Percentiles rank a stretch among this genome's conserved stretches.
Conservation (phyloP, 2,797 vertebrate species). For the Acomys russatus region DNA sequence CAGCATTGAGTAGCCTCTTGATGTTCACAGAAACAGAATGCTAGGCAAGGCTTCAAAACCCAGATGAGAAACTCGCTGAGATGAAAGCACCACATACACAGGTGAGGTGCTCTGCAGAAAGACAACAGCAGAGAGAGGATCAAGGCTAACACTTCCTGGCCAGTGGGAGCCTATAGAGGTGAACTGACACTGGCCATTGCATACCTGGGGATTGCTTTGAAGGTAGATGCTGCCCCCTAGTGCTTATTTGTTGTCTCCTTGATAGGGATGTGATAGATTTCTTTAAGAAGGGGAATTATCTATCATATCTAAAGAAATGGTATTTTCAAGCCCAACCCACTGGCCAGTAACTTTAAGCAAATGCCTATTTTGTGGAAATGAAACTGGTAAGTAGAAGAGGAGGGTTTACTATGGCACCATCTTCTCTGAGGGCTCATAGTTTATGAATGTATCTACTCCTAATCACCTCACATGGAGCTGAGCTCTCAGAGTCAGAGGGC, state of each 20-base stretch:
- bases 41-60: not conserved
- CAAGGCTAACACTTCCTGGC: not conserved
- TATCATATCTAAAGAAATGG: not conserved
- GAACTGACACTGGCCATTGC: not conserved
- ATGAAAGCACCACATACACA: not conserved
- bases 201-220: not conserved
- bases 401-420: not conserved
- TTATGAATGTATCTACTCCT: not conserved
- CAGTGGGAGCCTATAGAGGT: not conserved
- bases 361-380: not conserved
- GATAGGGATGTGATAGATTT: too few species aligned
- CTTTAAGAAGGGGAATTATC: not conserved
- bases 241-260: not conserved
- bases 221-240: not conserved
- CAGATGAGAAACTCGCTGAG: not conserved
- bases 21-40: not conserved
- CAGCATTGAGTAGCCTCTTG: not conserved
- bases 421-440: not conserved
- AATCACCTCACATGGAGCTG: not conserved
- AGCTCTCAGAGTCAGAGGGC: not conserved
- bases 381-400: not conserved
- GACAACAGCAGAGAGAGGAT: accelerated
- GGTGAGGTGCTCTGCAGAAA: accelerated
- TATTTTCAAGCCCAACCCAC: not conserved
- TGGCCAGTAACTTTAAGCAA: not conserved